Conservation (phyloP, 2,888 invertebrate genomes). For the Perizoma flavofasciatum region DNA sequence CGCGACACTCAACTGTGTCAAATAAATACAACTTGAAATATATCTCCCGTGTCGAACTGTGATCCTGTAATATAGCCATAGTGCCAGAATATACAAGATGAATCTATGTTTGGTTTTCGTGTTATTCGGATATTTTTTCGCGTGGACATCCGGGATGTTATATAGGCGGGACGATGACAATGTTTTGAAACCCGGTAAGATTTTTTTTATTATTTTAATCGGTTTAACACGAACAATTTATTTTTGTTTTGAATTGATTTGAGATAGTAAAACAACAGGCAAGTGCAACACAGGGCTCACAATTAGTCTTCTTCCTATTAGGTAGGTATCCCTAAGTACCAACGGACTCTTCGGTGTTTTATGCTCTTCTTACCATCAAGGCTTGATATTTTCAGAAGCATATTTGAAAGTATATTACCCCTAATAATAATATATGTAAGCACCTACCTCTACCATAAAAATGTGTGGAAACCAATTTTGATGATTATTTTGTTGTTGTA, state of each 20-base stretch:
- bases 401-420: too few species aligned
- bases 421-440: too few species aligned
- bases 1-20: conserved; percentile 74
- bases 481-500: too few species aligned
- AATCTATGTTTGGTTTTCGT: conserved; percentile 77
- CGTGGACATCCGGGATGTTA: conserved; percentile 70
- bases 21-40: conserved; percentile 80
- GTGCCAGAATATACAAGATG: conserved; percentile 70
- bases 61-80: conserved; percentile 60
- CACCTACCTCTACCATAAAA: too few species aligned
- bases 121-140: conserved; percentile 69
- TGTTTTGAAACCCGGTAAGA: conserved; percentile 75
- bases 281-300: neutral
- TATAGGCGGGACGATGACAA: conserved; percentile 73
- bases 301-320: neutral
- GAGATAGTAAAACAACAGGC: neutral
- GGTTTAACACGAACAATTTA: neutral
- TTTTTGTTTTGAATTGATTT: too few species aligned
- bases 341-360: too few species aligned
- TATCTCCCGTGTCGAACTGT: conserved; percentile 64
- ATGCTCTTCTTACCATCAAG: too few species aligned
- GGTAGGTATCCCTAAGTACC: neutral
- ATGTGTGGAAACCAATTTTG: too few species aligned
- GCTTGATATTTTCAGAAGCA: too few species aligned
- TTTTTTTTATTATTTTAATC: conserved; percentile 20